A percentile compares a stretch with the other conserved stretches of the same genome.
Conservation (phyloP, 2,888 invertebrate species). For the Scelioninae gen. 2 region DNA sequence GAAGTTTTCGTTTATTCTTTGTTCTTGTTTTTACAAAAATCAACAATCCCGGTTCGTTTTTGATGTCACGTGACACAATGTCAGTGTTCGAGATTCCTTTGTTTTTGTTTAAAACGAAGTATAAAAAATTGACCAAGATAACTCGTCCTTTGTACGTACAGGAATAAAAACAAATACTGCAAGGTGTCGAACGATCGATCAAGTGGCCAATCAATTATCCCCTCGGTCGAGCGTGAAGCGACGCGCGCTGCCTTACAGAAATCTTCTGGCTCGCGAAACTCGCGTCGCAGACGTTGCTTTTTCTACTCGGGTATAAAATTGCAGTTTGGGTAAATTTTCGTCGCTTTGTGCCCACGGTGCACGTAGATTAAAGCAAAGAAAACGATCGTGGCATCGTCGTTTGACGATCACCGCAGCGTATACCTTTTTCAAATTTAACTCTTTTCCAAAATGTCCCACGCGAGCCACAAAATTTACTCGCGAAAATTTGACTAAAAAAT, state of each 20-base stretch:
- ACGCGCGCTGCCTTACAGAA: constrained; percentile 59
- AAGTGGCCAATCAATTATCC: constrained; percentile 72
- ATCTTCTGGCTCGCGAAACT: constrained; percentile 55
- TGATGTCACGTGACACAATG: no score
- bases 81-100: no score
- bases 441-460: background rate
- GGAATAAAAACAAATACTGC: constrained; percentile 40
- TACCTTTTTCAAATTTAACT: constrained; percentile 25
- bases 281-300: constrained; percentile 60
- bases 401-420: constrained; percentile 65
- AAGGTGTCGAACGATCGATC: constrained; percentile 64
- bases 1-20: no score
- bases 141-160: constrained; percentile 26
- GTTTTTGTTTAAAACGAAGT: no score
- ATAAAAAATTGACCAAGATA: no score
- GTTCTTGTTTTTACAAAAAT: no score
- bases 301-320: constrained; percentile 66
- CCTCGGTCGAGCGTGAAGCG: constrained; percentile 69
- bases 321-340: constrained; percentile 59
- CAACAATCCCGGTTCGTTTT: no score
- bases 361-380: constrained; percentile 57
- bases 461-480: no score
- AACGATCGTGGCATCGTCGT: constrained; percentile 57
- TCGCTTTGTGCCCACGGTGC: constrained; percentile 52
- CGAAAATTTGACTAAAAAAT: no score